These are phyloP conservation scores for Nemapogon koenigi DNA, from an alignment of 2,888 invertebrate species.

Conservation along the genomic window DNA sequence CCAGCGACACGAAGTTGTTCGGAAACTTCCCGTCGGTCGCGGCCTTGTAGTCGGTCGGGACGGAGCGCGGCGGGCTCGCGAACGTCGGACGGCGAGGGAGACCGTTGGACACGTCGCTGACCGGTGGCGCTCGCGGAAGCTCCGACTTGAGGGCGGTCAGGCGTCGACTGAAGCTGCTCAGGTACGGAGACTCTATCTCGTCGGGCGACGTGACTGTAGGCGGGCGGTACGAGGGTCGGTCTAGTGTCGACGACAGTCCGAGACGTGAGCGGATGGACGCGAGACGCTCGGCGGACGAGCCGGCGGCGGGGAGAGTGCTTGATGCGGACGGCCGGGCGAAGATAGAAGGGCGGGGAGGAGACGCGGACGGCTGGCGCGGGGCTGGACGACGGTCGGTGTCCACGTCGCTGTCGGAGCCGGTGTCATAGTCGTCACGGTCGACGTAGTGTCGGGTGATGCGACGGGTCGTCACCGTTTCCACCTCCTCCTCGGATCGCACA, in stretches of 20 bases:
- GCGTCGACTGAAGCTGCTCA: conserved; percentile 73
- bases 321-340: conserved; percentile 47
- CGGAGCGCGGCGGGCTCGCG: conserved; percentile 39
- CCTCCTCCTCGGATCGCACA: conserved; percentile 49
- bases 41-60: conserved; percentile 43
- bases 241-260: conserved; percentile 54
- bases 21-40: conserved; percentile 55
- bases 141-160: conserved; percentile 56
- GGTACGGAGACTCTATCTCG: conserved; percentile 71
- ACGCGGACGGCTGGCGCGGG: conserved; percentile 41
- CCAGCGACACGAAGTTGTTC: conserved; percentile 69
- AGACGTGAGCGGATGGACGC: conserved; percentile 66
- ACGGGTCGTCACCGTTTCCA: conserved; percentile 58
- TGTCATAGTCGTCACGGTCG: conserved; percentile 69
- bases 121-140: conserved; percentile 29
- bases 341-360: conserved; percentile 39
- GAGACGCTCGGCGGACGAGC: conserved; percentile 55
- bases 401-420: conserved; percentile 75
- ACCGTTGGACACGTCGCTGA: conserved; percentile 38
- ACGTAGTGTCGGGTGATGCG: conserved; percentile 56
- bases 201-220: conserved; percentile 43
- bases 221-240: conserved; percentile 34
- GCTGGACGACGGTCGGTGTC: conserved; percentile 51
- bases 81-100: conserved; percentile 45
- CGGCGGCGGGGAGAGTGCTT: conserved; percentile 28